Base-by-base conservation (phyloP, 2,113 vertebrate genomes). In the Stegastes partitus region DNA sequence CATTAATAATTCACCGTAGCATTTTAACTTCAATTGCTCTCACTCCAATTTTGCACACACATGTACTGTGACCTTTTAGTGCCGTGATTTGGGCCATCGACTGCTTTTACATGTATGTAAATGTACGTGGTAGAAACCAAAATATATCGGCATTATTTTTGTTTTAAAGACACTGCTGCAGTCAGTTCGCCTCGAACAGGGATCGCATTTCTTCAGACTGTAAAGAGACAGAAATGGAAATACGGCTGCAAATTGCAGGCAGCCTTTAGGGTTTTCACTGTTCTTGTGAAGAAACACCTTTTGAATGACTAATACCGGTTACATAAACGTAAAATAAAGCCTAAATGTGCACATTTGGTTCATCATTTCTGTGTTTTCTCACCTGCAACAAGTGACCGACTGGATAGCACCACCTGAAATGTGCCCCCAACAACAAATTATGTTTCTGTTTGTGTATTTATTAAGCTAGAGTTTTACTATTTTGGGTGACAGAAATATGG, bases 1-100 rank as follows among this genome's bases (percentile, higher is more conserved):
- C 67, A 64, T 74, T n/a, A 78, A 50, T 80, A 58, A 80, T 78
- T 77, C 66, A 66, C 23, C 31, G 11, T 68, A 39, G 23, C 81
- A 85, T 86, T 77, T 89, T 77, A 39, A 91, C 82, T 84, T 85
- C 6, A 56, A 44, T 25, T 59, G 53, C 14, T 49, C 44, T 49
- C 68, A 73, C 54, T 28, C 19, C n/a, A 49, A 63, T 78, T 78
- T 88, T 53, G 28, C 37, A 74, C 44, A 77, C 47, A 68, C 65
- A 55, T 70, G 31, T 66, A 69, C 11, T 49, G 19, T 74, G 67
- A 69, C 57, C 64, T 58, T n/a, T 74, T 28, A 50, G 7, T 71
- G 50, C 65, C 72, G 59, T 65, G 55, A 79, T 62, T 59, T 68
- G 56, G 8, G 31, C 4, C 37, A 21, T 71, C 39, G 42, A 14